A percentile compares a stretch with the other conserved stretches of the same genome.
These are phyloP conservation scores for Teleogryllus occipitalis DNA, from an alignment of 1,140 invertebrate species.

Conservation along the genomic window DNA sequence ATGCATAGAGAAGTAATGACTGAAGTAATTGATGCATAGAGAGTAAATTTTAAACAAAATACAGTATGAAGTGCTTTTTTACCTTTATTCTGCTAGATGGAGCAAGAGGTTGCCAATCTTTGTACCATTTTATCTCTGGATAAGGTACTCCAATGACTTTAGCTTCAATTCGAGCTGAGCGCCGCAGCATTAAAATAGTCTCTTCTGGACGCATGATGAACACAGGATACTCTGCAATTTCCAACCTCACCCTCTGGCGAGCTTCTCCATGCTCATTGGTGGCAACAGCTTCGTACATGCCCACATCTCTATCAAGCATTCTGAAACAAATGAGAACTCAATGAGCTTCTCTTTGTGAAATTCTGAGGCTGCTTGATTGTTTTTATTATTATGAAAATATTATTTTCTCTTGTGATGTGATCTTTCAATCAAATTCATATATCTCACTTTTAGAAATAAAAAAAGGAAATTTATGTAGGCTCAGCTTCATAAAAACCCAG, in stretches of 20 bases:
- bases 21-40: no score
- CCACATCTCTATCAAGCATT: constrained; percentile 85
- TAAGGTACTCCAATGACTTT: constrained; percentile 81
- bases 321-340: constrained; percentile 33
- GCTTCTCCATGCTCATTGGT: constrained; percentile 87
- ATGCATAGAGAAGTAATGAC: no score
- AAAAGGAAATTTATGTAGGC: no score
- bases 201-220: constrained; percentile 83
- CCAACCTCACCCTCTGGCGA: constrained; percentile 69
- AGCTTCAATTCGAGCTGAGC: constrained; percentile 69
- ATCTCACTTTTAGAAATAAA: no score
- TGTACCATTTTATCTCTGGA: constrained; percentile 95
- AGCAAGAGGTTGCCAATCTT: constrained; percentile 87
- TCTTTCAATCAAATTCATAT: no score
- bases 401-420: no score
- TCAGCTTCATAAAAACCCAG: no score
- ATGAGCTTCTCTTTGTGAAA: no score
- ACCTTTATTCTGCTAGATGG: constrained; percentile 73
- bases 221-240: constrained; percentile 84
- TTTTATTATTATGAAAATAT: no score
- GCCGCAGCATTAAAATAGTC: constrained; percentile 62
- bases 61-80: background rate
- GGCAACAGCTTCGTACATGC: constrained; percentile 86
- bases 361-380: no score
- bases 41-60: no score